Percentiles rank a stretch among this genome's conserved stretches.
These are phyloP conservation scores for Oscheius sp. DNA, from an alignment of 2,888 invertebrate species.

Conservation along the genomic window DNA sequence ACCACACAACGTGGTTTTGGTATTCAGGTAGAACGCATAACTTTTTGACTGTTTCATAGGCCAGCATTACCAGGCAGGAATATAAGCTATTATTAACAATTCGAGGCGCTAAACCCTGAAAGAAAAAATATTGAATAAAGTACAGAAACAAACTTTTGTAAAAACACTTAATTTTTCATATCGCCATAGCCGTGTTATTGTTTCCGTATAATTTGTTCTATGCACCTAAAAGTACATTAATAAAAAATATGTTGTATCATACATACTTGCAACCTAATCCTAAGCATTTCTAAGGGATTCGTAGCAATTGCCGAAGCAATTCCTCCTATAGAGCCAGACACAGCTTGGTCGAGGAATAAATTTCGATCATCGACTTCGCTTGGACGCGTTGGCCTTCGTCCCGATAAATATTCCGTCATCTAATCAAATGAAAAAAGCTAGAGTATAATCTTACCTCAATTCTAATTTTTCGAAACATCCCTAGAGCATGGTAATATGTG, in stretches of 20 bases:
- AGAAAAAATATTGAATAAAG: background rate
- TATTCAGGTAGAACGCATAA: conserved; percentile 61
- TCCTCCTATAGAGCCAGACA: conserved; percentile 62
- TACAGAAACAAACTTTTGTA: conserved; percentile 50
- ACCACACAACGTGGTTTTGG: conserved; percentile 63
- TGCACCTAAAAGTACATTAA: conserved; percentile 58
- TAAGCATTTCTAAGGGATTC: conserved; percentile 63
- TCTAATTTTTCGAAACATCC: conserved; percentile 43
- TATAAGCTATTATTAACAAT: conserved; percentile 64
- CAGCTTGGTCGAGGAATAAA: conserved; percentile 59
- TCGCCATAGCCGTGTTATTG: conserved; percentile 57
- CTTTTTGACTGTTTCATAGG: conserved; percentile 66
- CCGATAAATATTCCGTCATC: conserved; percentile 46
- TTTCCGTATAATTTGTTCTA: conserved; percentile 62
- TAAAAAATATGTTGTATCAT: background rate
- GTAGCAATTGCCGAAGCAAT: conserved; percentile 62
- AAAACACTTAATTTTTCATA: conserved; percentile 61
- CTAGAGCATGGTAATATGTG: conserved; percentile 61
- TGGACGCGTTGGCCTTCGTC: conserved; percentile 37
- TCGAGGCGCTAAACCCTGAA: conserved; percentile 62
- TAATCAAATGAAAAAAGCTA: background rate
- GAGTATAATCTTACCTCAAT: conserved; percentile 32
- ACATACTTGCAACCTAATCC: conserved; percentile 60
- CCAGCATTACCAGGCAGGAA: conserved; percentile 62
- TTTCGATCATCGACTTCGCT: conserved; percentile 52